Percentiles rank a stretch among this genome's conserved stretches.
phyloP scores from a whole-genome alignment of 2,888 invertebrate species.

The Ypsolopha scabrella region DNA sequence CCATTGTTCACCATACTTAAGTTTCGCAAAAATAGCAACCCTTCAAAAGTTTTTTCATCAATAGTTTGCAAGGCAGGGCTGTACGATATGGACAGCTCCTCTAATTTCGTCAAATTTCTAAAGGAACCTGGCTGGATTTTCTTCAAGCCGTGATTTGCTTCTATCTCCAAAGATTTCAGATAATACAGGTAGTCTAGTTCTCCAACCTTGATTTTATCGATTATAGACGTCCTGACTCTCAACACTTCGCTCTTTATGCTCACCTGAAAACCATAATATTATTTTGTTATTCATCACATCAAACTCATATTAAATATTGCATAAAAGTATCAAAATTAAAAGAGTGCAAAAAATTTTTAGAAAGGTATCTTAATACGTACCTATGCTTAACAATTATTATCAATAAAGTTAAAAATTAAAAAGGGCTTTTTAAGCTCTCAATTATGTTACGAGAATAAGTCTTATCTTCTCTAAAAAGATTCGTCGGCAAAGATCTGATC shows the following conservation, averaged over 20 bases:
- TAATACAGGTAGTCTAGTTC: slow-evolving; percentile 45
- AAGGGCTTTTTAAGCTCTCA: too few relatives aligned
- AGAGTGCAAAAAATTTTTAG: too few relatives aligned
- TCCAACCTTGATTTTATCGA: slow-evolving; percentile 43
- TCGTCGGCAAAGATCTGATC: too few relatives aligned
- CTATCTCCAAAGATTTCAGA: slow-evolving; percentile 56
- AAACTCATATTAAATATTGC: too few relatives aligned
- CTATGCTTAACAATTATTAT: too few relatives aligned
- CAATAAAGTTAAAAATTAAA: too few relatives aligned
- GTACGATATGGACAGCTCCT: slow-evolving; percentile 67
- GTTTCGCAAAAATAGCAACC: slow-evolving; percentile 56
- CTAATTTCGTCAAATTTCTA: slow-evolving; percentile 48
- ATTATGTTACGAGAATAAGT: too few relatives aligned
- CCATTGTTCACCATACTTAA: slow-evolving; percentile 68
- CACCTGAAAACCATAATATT: slow-evolving; percentile 7
- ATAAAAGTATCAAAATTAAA: too few relatives aligned
- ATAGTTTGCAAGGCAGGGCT: slow-evolving; percentile 56
- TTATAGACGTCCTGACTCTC: slow-evolving; percentile 61
- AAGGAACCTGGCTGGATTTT: slow-evolving; percentile 61
- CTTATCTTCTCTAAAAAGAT: too few relatives aligned
- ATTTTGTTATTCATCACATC: too few relatives aligned
- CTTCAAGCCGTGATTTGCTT: slow-evolving; percentile 64
- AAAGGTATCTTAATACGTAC: too few relatives aligned
- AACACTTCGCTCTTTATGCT: slow-evolving; percentile 43
- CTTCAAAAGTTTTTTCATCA: slow-evolving; percentile 55